Base-by-base conservation (phyloP, 2,113 vertebrate species). In the Calidris pygmaea region DNA sequence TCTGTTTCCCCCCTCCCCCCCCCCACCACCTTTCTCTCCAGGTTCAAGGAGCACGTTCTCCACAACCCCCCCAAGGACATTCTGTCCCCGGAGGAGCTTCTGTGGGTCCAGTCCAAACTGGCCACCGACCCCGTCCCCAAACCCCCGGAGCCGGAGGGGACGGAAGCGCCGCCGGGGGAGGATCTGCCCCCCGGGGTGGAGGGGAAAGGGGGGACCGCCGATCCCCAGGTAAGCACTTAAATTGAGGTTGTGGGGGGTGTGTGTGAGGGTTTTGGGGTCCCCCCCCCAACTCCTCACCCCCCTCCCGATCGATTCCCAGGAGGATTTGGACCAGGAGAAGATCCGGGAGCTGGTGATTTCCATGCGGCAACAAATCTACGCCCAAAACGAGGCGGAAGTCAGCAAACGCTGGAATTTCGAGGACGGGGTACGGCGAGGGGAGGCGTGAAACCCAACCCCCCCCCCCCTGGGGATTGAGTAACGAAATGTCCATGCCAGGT, bases 331-430 rank as follows among this genome's bases (percentile, higher is more conserved):
- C 74, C 97, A 98, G 85, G 94, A 96, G 7, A 98, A 98, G 92
- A 98, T 99, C 53, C 97, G 98, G 67, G 98, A 98, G 48, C 92
- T 98, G 10, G 92, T 98, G 15, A 72, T 98, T 55, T 88, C 97
- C 45, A 95, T 92, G 55, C 97, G 98, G 66, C 98, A 99, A 39
- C 98, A 98, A 77, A 95, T 98, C 13, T 97, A 98, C 90, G 94
- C 98, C 23, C 97, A 98, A 59, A 99, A 98, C 4, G 98, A 98
- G 75, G 96, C 91, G 3, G 98, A 99, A 90, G 98, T 99, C 88
- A 96, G 98, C 66, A 98, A 98, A 68, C 98, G 99, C 37, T 99
- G 98, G 98, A 96, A 97, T 63, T 99, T 98, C 48, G 99, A 99
- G 96, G 98, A 99, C 0, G 97, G 98, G 85, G 99, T 99, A 88